A percentile compares a stretch with the other conserved stretches of the same genome.
phyloP scores from a whole-genome alignment of 2,888 invertebrate species.

The Platerodrilus igneus region DNA sequence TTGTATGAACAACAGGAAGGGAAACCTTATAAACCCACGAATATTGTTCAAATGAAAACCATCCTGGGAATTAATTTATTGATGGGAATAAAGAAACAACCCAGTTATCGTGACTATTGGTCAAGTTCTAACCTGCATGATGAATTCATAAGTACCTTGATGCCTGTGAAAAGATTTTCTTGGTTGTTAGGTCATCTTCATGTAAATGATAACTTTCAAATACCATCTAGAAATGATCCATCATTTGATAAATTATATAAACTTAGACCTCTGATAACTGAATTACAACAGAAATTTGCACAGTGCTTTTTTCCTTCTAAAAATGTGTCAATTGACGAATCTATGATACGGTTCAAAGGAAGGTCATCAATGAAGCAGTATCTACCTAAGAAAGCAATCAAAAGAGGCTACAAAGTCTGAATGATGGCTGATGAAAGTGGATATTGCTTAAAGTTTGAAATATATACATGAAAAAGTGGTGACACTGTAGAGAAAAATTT shows the following conservation, averaged over 20 bases:
- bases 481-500: slow-evolving; percentile 22
- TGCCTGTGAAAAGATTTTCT: slow-evolving; percentile 24
- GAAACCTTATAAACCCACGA: slow-evolving; percentile 3
- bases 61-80: slow-evolving; percentile 14
- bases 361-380: slow-evolving; percentile 28
- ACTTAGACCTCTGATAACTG: slow-evolving; percentile 17
- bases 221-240: slow-evolving; percentile 18
- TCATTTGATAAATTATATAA: slow-evolving; percentile 26
- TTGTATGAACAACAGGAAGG: slow-evolving; percentile 6
- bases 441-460: slow-evolving; percentile 29
- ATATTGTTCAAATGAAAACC: slow-evolving; percentile 1
- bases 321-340: slow-evolving; percentile 22
- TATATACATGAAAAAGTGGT: slow-evolving; percentile 32
- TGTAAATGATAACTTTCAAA: slow-evolving; percentile 25
- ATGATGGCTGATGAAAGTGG: slow-evolving; percentile 25
- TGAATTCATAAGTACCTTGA: slow-evolving; percentile 21
- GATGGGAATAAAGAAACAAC: slow-evolving; percentile 26
- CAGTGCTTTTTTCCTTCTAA: not conserved
- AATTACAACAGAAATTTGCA: not conserved
- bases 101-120: slow-evolving; percentile 28
- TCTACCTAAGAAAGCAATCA: slow-evolving; percentile 31
- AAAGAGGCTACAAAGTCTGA: slow-evolving; percentile 32
- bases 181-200: slow-evolving; percentile 26
- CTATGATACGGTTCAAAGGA: slow-evolving; percentile 32
- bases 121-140: slow-evolving; percentile 20